phyloP scores from a whole-genome alignment of 2,113 vertebrate species.

The Antennarius striatus region DNA sequence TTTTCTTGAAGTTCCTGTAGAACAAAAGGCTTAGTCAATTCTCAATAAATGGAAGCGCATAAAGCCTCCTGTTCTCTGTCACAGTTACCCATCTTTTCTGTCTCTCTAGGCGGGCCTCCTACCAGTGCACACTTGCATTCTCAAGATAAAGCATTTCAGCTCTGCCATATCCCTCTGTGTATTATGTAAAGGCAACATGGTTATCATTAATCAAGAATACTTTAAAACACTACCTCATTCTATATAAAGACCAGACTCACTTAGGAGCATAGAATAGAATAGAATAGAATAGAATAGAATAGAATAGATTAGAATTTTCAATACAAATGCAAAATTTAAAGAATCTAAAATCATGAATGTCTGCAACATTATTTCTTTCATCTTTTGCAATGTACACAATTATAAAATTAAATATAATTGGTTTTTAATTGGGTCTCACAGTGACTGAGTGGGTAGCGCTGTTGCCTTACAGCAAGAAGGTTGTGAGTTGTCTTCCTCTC shows the following conservation, averaged over 20 bases:
- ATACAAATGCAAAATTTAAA: too few species aligned
- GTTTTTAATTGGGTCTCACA: too few species aligned
- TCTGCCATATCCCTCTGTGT: slow-evolving; percentile 54
- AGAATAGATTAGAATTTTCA: too few species aligned
- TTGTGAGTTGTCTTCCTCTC: too few species aligned
- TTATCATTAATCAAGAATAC: slow-evolving; percentile 52
- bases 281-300: too few species aligned
- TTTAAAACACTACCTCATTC: slow-evolving; percentile 42
- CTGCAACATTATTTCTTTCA: too few species aligned
- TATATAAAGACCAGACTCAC: slow-evolving; percentile 1
- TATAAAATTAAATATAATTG: too few species aligned
- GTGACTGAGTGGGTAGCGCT: too few species aligned
- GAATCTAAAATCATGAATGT: too few species aligned
- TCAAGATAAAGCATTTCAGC: slow-evolving; percentile 55
- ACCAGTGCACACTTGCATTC: slow-evolving; percentile 40
- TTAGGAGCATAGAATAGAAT: too few species aligned
- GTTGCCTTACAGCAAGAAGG: too few species aligned
- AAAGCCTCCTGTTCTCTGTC: slow-evolving; percentile 31
- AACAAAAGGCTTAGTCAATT: slow-evolving; percentile 44
- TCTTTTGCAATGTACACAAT: too few species aligned
- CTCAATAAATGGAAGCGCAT: slow-evolving; percentile 61
- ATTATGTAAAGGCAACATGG: slow-evolving; percentile 61
- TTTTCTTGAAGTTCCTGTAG: slow-evolving; percentile 45
- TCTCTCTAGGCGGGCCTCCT: slow-evolving; percentile 31
- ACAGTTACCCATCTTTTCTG: background rate